Base-by-base conservation (phyloP, 2,797 vertebrate genomes). In the Crocodylus rhombifer region DNA sequence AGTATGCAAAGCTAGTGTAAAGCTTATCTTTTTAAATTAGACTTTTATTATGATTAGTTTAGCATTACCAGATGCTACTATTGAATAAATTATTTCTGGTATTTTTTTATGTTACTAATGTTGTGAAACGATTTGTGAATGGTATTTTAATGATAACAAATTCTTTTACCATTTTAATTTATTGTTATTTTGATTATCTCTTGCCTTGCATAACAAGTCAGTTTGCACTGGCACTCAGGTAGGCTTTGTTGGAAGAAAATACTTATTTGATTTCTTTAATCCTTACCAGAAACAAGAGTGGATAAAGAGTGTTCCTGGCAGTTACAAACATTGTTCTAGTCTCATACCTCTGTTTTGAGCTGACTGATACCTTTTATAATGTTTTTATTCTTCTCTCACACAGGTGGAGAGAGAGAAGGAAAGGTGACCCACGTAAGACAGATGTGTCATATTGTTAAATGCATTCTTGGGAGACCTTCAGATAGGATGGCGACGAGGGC, bases 181-280 rank as follows among this genome's bases (percentile, higher is more conserved):
- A 18, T 5, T 75, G 17, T 20, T 63, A 13, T 57, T 73, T 2
- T 88, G 20, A 7, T 57, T 86, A 62, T 56, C 17, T 81, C 76
- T 86, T 81, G 7, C 5, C 77, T 74, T 86, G 15, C 56, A 56
- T 26, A 64, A 51, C 5, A 86, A 30, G 14, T 65, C 73, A 56
- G 67, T 76, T 78, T 82, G 15, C 60, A 71, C 80, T 16, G 55
- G 14, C 61, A 33, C 42, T 81, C 85, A 67, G 1, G 7, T 5
- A 86, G 16, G 14, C 16, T 63, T 90, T 87, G 58, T 26, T 16
- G 28, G 86, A 78, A 23, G 25, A 88, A 81, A 93, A 30, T 7
- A 74, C 18, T 21, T 30, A 6, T 42, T 87, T 77, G 23, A 14
- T 91, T 81, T 28, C 9, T 73, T 77, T 83, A 51, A 77, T 36